These are phyloP conservation scores for Eustalomyia histrio DNA, from an alignment of 2,888 invertebrate species.

Conservation along the genomic window DNA sequence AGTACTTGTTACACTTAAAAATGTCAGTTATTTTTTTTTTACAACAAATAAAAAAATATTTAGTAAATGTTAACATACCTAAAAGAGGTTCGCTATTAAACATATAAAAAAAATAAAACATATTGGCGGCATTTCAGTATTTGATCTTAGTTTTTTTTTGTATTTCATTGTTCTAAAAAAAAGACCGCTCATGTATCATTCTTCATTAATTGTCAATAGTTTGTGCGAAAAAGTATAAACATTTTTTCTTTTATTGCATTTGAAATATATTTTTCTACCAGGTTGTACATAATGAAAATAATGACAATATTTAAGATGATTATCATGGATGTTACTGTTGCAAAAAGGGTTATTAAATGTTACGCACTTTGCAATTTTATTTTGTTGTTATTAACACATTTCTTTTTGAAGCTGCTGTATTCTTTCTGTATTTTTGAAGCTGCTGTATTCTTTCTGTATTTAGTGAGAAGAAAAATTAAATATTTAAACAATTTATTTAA, in stretches of 20 bases:
- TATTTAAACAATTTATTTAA: constrained; percentile 61
- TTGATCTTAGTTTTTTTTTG: not conserved
- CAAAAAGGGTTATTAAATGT: constrained; percentile 60
- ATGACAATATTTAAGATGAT: not conserved
- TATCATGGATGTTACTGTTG: not conserved
- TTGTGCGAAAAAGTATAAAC: not conserved
- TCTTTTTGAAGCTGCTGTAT: constrained; percentile 13
- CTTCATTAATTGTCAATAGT: constrained; percentile 59
- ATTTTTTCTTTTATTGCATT: not conserved
- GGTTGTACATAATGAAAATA: not conserved
- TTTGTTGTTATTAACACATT: constrained; percentile 56
- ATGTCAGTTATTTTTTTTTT: constrained; percentile 30
- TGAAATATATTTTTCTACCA: constrained; percentile 7
- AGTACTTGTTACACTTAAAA: constrained; percentile 42
- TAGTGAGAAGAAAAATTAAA: not conserved
- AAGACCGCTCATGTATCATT: constrained; percentile 23
- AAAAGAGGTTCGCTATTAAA: not conserved
- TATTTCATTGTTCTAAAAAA: not conserved
- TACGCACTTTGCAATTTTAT: constrained; percentile 59
- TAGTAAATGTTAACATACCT: constrained; percentile 52
- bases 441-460: not conserved
- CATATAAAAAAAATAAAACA: not conserved
- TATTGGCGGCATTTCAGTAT: not conserved
- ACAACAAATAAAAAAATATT: constrained; percentile 20
- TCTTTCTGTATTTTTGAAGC: not conserved